These are phyloP conservation scores for Sternarchorhynchus goeldii DNA, from an alignment of 2,797 vertebrate species.

Conservation along the genomic window DNA sequence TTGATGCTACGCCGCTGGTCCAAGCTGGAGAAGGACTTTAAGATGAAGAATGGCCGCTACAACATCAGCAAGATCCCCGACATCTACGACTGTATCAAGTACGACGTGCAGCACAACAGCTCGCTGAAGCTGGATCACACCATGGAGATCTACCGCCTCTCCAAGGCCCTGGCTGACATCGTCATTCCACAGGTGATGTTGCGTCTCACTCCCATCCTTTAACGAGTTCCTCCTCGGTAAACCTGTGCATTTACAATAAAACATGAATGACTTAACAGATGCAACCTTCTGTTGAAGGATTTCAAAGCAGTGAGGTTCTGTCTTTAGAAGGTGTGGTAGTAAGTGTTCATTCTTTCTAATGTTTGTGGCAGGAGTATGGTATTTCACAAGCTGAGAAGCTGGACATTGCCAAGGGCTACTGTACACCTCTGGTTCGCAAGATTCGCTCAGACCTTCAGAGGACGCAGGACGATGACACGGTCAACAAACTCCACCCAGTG, in stretches of 20 bases:
- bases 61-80: conserved; percentile 93
- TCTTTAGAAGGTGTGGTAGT: background rate
- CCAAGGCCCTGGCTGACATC: conserved; percentile 89
- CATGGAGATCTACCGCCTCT: conserved; percentile 87
- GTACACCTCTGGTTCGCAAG: conserved; percentile 86
- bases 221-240: background rate
- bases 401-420: conserved; percentile 90
- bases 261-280: background rate
- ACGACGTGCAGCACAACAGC: conserved; percentile 87
- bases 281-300: too few species aligned
- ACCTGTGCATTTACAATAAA: background rate
- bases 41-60: conserved; percentile 88
- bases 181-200: conserved; percentile 87
- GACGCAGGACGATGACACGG: conserved; percentile 90
- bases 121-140: conserved; percentile 85
- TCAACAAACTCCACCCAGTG: conserved; percentile 90
- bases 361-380: conserved; percentile 81
- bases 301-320: background rate
- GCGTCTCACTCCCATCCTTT: background rate
- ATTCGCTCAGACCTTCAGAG: conserved; percentile 89
- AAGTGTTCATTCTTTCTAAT: conserved; percentile 11
- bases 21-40: conserved; percentile 90
- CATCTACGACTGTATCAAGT: conserved; percentile 92
- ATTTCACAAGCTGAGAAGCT: conserved; percentile 86
- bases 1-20: conserved; percentile 89